phyloP scores from a whole-genome alignment of 2,113 vertebrate species.

The Embiotoca jacksoni region DNA sequence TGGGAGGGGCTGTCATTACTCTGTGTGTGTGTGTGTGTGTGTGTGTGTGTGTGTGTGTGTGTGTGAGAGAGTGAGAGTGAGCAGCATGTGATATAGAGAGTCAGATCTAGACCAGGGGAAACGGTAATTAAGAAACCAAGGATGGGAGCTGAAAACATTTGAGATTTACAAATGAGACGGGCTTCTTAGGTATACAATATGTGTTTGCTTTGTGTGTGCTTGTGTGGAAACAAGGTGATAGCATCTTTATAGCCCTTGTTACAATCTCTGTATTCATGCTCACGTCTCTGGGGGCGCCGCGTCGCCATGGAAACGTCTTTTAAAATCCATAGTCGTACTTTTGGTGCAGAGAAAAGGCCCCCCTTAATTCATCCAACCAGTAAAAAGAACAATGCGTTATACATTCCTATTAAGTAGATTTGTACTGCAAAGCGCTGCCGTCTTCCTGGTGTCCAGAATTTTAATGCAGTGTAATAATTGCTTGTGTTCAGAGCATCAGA shows the following conservation, averaged over 20 bases:
- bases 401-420: neutral
- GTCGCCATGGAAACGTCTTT: conserved; percentile 62
- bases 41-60: neutral
- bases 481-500: neutral
- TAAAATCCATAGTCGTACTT: conserved; percentile 40
- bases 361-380: neutral
- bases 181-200: neutral
- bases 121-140: neutral
- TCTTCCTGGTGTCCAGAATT: neutral
- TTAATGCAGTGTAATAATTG: neutral
- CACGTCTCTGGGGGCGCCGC: conserved; percentile 7
- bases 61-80: neutral
- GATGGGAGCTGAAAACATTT: conserved; percentile 30
- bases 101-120: neutral
- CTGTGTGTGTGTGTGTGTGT: neutral
- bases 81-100: neutral
- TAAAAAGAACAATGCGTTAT: conserved; percentile 1
- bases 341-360: neutral
- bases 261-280: conserved; percentile 38
- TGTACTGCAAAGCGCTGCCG: neutral
- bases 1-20: neutral
- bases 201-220: conserved; percentile 16
- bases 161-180: conserved; percentile 22
- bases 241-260: conserved; percentile 31
- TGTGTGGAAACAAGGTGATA: conserved; percentile 25